Evolutionary conservation across 2,797 vertebrate genomes (phyloP), one percentile per base, ranked within the genome.

Genomic region (Hypotaenidia philippensis): DNA sequence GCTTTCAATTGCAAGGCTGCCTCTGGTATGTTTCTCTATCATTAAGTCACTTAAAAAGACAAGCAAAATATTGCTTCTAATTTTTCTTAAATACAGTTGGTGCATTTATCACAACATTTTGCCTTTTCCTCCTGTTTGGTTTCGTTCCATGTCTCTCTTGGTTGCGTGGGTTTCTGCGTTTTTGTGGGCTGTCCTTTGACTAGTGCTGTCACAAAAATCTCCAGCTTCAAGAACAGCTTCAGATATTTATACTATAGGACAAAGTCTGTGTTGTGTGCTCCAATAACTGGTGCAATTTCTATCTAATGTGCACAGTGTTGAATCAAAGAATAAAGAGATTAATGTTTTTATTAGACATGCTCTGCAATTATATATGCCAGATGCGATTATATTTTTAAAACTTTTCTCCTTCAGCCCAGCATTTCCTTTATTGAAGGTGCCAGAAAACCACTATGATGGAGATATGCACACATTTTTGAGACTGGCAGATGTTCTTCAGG

Each of bases 1-100:
- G 26, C n/a, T 88, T 91, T 87, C 76, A 45, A 18, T 49, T 52
- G 20, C 65, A 83, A 89, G 40, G 25, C 53, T 92, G 27, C 22
- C 32, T 87, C 59, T 90, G 45, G 41, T 93, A 13, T 57, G 41
- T 80, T 96, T 96, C 76, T 91, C 76, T 75, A 52, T 72, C 82
- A 91, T 88, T 86, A 96, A 92, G 47, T 86, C 63, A 75, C 27
- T 88, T 86, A 63, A 93, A 95, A 96, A 94, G 66, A 66, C 83
- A 91, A 77, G 57, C 38, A 91, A 88, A 96, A 96, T 94, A 95
- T 93, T 95, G 86, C 60, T 92, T 94, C 80, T 95, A 95, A 53
- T 96, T 96, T 96, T 95, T 90, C 90, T 89, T 94, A 85, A 95
- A 88, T 95, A 95, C 87, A 91, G 96, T 95, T 94, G 93, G 90